phyloP scores from a whole-genome alignment of 2,797 vertebrate genomes.

The Oryzias sinensis region DNA sequence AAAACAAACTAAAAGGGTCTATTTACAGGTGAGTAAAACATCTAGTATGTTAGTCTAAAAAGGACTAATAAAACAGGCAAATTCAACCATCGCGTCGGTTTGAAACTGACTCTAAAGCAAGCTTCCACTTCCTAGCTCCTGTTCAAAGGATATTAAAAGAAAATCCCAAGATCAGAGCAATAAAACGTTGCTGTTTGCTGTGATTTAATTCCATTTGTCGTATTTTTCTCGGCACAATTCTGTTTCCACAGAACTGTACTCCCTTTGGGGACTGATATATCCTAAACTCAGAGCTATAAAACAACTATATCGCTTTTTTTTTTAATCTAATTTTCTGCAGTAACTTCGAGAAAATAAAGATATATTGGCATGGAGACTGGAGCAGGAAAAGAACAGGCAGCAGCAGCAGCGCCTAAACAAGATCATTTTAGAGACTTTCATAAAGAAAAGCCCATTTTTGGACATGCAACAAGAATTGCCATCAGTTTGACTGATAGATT shows the following conservation, averaged over 20 bases:
- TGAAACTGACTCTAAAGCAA: not conserved
- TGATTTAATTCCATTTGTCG: slow-evolving; percentile 10
- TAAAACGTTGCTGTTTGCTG: slow-evolving; percentile 4
- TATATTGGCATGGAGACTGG: not conserved
- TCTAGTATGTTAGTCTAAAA: no score
- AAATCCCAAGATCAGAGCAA: slow-evolving; percentile 7
- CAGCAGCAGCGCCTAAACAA: not conserved
- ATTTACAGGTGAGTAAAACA: no score
- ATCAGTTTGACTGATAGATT: not conserved
- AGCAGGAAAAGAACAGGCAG: not conserved
- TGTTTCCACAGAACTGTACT: slow-evolving; percentile 18
- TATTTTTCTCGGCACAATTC: slow-evolving; percentile 3
- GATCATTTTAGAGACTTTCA: not conserved
- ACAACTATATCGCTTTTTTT: slow-evolving; percentile 3
- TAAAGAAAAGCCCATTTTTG: not conserved
- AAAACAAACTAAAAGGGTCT: no score
- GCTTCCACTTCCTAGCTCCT: slow-evolving; percentile 18
- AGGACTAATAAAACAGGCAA: no score
- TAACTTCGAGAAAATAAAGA: slow-evolving; percentile 9
- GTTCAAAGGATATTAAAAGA: slow-evolving; percentile 12
- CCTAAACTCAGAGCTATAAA: slow-evolving; percentile 15
- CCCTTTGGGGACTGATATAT: slow-evolving; percentile 22
- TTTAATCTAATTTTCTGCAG: slow-evolving; percentile 15
- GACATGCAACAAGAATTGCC: not conserved
- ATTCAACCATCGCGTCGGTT: no score